Evolutionary conservation across 2,113 vertebrate species (phyloP).

Genomic region (Dromaius novaehollandiae): DNA sequence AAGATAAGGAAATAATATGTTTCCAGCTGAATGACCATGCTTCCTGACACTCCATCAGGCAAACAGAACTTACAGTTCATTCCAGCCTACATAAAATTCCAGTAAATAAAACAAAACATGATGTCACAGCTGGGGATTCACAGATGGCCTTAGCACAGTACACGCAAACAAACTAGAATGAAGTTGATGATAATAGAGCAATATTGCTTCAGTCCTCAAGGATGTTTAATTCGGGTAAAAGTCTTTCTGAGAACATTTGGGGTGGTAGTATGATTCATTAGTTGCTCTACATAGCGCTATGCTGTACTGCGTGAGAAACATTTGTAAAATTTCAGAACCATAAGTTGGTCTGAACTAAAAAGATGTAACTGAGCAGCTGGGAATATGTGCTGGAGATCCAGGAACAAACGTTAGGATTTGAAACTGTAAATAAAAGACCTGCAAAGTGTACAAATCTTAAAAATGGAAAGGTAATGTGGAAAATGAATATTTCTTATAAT

Average conservation of each 20-base stretch:
- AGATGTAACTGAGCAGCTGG: not conserved
- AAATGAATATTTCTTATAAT: not conserved
- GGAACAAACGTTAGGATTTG: not conserved
- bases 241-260: not conserved
- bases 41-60: not conserved
- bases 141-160: not conserved
- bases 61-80: constrained; percentile 9
- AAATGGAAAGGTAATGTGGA: not conserved
- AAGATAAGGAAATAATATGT: not conserved
- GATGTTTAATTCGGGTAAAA: not conserved
- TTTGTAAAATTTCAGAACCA: not conserved
- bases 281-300: not conserved
- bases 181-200: not conserved
- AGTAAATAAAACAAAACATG: not conserved
- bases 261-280: not conserved
- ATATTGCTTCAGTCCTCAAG: not conserved
- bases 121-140: not conserved
- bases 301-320: not conserved
- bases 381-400: not conserved
- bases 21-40: not conserved
- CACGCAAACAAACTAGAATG: not conserved
- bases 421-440: not conserved
- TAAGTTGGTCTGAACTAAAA: not conserved
- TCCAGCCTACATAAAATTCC: not conserved
- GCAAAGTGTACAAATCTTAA: not conserved